These are phyloP conservation scores for Dissostichus mawsoni DNA, from an alignment of 2,113 vertebrate species.

Conservation along the genomic window DNA sequence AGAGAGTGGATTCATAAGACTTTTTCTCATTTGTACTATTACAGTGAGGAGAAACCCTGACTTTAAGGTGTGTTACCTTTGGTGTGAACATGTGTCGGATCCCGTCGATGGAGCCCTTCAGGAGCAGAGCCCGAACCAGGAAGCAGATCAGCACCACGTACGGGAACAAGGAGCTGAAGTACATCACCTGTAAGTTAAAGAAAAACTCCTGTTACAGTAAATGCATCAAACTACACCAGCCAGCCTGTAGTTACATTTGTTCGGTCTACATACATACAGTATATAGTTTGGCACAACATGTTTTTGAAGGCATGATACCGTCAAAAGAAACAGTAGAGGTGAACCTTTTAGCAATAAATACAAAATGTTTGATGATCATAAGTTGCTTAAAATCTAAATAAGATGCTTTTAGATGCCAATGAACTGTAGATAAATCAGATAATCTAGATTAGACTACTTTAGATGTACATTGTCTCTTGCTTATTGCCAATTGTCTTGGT, in stretches of 20 bases:
- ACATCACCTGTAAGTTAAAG: conserved; percentile 90
- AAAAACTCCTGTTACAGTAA: neutral
- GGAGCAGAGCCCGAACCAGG: conserved; percentile 91
- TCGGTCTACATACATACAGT: too few relatives aligned
- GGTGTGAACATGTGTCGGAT: conserved; percentile 98
- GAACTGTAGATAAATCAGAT: too few relatives aligned
- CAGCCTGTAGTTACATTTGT: neutral
- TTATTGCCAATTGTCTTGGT: neutral
- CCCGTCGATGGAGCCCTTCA: conserved; percentile 93
- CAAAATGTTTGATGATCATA: neutral
- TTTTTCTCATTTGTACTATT: neutral
- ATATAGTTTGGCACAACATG: neutral
- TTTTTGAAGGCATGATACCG: neutral
- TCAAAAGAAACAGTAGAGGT: too few relatives aligned
- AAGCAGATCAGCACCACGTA: conserved; percentile 96
- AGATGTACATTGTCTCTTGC: neutral
- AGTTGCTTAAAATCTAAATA: neutral
- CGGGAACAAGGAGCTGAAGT: conserved; percentile 98
- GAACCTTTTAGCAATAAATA: neutral
- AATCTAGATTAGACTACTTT: neutral
- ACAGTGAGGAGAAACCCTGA: neutral
- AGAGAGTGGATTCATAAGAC: neutral
- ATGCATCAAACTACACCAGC: neutral
- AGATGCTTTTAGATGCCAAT: neutral
- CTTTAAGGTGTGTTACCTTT: conserved; percentile 83